Evolutionary conservation across 2,113 vertebrate genomes (phyloP).

Genomic region (Lasiurus borealis): DNA sequence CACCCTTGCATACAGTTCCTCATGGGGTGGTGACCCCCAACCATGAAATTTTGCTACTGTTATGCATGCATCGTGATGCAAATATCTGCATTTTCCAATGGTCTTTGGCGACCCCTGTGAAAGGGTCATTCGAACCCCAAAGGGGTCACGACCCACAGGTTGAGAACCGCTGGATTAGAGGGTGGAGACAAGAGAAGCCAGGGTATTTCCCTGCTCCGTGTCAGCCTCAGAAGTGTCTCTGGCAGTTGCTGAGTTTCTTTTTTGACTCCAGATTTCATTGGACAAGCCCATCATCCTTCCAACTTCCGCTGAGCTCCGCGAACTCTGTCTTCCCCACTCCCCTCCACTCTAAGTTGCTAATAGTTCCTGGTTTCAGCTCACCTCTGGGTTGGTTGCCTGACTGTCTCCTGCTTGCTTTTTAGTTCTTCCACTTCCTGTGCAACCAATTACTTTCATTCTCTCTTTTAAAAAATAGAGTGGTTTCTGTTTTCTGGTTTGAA

Average conservation of each 20-base stretch:
- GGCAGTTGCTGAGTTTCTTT: not conserved
- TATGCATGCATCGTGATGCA: too few species aligned
- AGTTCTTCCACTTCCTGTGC: not conserved
- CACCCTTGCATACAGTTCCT: too few species aligned
- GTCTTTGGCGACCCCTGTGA: too few species aligned
- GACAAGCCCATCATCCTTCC: not conserved
- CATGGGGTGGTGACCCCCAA: too few species aligned
- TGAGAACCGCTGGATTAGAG: not conserved
- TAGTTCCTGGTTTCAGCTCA: not conserved
- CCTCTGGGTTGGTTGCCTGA: conserved; percentile 7
- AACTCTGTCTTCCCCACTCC: not conserved
- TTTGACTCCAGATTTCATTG: not conserved
- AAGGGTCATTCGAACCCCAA: too few species aligned
- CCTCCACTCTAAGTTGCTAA: not conserved
- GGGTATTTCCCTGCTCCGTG: not conserved
- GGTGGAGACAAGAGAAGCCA: not conserved
- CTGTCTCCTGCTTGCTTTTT: not conserved
- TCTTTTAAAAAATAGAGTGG: not conserved
- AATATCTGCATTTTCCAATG: too few species aligned
- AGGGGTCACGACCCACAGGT: too few species aligned
- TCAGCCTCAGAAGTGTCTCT: not conserved
- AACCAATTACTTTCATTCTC: not conserved
- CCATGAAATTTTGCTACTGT: too few species aligned
- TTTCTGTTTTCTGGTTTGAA: conserved; percentile 27
- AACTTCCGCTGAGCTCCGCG: accelerated